Evolutionary conservation across 2,113 vertebrate species (phyloP), one percentile per base, ranked within the genome.

Genomic region (Desmodus rotundus): DNA sequence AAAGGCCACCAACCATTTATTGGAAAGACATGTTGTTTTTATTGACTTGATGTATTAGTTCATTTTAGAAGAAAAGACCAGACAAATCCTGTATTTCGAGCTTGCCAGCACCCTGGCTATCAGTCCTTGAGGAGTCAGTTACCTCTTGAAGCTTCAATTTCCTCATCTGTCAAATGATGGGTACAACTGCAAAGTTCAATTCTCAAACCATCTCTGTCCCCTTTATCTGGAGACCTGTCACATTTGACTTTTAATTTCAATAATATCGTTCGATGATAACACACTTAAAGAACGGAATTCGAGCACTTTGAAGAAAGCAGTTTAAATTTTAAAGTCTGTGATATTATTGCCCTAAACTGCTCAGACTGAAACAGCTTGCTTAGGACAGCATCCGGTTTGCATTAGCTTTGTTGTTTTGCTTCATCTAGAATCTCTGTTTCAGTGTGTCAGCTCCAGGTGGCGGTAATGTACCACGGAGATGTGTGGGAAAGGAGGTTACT

Each of bases 381-480:
- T 26, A 10, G 15, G 54, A 52, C 61, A 45, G 13, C 22, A 2
- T 17, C 13, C 10, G 13, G 12, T 7, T 82, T n/a, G 4, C 56
- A 68, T 65, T 54, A 43, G 19, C n/a, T 93, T 93, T 86, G 52
- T 76, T 1, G 12, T 47, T 78, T 45, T 20, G 41, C 28, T 13
- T 31, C 0, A 7, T 22, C 54, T 16, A 36, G 70, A 90, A 86
- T 50, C 93, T 87, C 91, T 87, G 0, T 85, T 97, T 93, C 70
- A 28, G 1, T 10, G n/a, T 91, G 33, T 70, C 8, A 93, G 80
- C 98, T 97, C 96, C 98, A 98, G 98, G 91, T 98, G 98, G 98
- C 98, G 98, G 98, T 84, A 97, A 78, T 20, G 96, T 5, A 43
- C 97, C 95, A 14, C 0, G 16, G 54, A 97, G 96, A 28, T 47